Evolutionary conservation across 2,888 invertebrate genomes (phyloP).

Genomic region (Allophyes oxyacanthae): DNA sequence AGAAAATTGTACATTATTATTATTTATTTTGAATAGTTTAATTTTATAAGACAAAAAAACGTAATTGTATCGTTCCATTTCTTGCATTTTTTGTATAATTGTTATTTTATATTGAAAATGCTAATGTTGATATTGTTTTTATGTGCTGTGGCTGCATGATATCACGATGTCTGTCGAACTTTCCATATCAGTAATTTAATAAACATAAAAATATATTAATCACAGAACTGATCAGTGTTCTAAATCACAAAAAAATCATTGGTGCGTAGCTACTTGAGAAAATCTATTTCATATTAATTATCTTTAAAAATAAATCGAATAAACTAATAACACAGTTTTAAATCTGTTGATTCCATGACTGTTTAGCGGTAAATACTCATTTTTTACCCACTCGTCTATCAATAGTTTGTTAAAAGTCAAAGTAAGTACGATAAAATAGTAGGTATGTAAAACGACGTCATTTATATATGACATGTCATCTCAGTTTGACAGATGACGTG

Average conservation of each 20-base stretch:
- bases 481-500: conserved; percentile 58
- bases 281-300: no score
- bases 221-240: no score
- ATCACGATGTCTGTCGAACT: conserved; percentile 51
- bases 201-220: no score
- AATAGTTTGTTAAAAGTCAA: no score
- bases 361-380: no score
- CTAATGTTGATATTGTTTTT: conserved; percentile 82
- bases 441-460: conserved; percentile 19
- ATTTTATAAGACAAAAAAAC: conserved; percentile 66
- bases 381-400: no score
- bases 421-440: background rate
- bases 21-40: conserved; percentile 80
- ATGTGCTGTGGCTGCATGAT: conserved; percentile 48
- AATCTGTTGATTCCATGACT: no score
- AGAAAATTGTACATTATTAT: conserved; percentile 73
- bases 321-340: no score
- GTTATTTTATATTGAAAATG: conserved; percentile 82
- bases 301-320: no score
- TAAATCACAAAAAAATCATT: no score
- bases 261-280: no score
- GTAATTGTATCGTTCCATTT: conserved; percentile 83
- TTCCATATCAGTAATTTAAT: background rate
- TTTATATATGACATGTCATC: conserved; percentile 16
- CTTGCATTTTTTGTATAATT: conserved; percentile 87